phyloP scores from a whole-genome alignment of 2,113 vertebrate genomes.

The Pica pica region DNA sequence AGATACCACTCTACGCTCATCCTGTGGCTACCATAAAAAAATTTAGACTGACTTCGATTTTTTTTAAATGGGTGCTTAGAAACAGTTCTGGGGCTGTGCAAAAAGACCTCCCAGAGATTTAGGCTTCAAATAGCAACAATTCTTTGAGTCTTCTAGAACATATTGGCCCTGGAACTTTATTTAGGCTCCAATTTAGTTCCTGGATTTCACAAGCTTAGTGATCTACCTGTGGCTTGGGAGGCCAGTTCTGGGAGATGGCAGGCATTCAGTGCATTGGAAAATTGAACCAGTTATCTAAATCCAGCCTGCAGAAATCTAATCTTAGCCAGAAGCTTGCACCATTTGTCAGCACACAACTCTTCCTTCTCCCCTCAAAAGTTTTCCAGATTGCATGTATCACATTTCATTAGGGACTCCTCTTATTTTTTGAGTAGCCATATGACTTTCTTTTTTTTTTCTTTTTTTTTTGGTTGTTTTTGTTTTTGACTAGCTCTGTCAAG shows the following conservation, averaged over 20 bases:
- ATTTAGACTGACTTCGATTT: background rate
- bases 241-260: background rate
- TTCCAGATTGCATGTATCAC: conserved; percentile 1
- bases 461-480: background rate
- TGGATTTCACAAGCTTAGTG: background rate
- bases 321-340: background rate
- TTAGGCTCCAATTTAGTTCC: background rate
- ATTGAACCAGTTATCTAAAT: background rate
- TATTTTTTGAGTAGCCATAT: background rate
- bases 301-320: background rate
- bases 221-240: background rate
- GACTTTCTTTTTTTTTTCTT: background rate
- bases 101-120: background rate
- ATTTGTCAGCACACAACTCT: conserved; percentile 34
- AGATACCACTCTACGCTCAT: background rate
- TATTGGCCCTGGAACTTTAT: background rate
- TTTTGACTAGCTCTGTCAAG: conserved; percentile 14
- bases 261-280: background rate
- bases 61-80: background rate
- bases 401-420: conserved; percentile 1
- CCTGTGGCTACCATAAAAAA: background rate
- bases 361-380: conserved; percentile 14
- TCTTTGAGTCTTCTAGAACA: background rate
- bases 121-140: background rate
- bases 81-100: background rate